Base-by-base conservation (phyloP, 2,888 invertebrate genomes). In the Urechis unicinctus region DNA sequence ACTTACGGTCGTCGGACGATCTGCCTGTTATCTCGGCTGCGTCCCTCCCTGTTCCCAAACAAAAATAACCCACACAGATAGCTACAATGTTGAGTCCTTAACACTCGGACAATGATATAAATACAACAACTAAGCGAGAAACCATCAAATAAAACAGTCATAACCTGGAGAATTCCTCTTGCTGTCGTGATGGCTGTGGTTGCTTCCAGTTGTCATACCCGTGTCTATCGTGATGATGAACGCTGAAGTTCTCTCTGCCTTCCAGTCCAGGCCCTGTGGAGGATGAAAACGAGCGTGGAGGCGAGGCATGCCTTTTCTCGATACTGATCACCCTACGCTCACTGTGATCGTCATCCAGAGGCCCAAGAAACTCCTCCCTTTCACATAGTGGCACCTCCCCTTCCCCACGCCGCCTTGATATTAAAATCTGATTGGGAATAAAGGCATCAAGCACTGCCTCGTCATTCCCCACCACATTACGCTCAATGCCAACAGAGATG, bases 401-500 rank as follows among this genome's bases (percentile, higher is more conserved):
- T 26, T 48, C 48, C 6, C 22, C 48, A 9, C 28, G 6, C 4
- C 48, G 24, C 28, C 48, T 5, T 5, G 48, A 6, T 9, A 48
- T 26, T 6, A 48, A 17, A 6, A 48, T 28, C 48, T 48, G 17
- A 9, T 48, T 21, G 5, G 28, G 48, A 4, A 48, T 6, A 5
- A 4, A 28, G 5, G 9, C 28, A 5, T 13, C 25, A 26, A 48
- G 9, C 9, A 25, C 22, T 9, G 48, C 48, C 21, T 5, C 25
- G 9, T 48, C 48, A 21, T 26, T 26, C 9, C 48, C 48, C 9
- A 9, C 5, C 6, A 48, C 26, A 21, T 48, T 48, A 9, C 48
- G 48, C 9, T 48, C 48, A 9, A 48, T 48, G 6, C 48, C 48
- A 9, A 48, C 28, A 26, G 48, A 48, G 9, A 48, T 48, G 48